Evolutionary conservation across 2,888 invertebrate species (phyloP), one percentile per base, ranked within the genome.

Genomic region (Augiades crinisus): DNA sequence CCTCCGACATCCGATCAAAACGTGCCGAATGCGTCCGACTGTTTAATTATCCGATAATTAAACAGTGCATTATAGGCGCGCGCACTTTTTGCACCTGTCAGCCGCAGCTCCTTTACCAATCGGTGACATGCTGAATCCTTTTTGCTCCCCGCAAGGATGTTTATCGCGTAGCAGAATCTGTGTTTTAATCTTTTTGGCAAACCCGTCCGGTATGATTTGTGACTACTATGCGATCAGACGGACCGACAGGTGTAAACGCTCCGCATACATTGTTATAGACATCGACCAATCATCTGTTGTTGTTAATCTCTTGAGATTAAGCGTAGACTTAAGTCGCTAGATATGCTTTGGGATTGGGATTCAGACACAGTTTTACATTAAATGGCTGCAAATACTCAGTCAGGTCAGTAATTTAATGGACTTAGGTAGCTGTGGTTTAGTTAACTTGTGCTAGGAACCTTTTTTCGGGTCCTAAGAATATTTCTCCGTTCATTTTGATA

Each of bases 201-300:
- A 4, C n/a, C 21, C 31, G 14, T n/a, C 13, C 19, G 31, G 30
- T 47, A 51, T 40, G 47, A 56, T 51, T 54, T 44, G 50, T 31
- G 53, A 37, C 24, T 34, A n/a, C 38, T 27, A 43, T 50, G 13
- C 17, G 41, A 31, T 19, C n/a, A n/a, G n/a, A n/a, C 49, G 27
- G 45, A 40, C 33, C 5, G 53, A 54, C 61, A 62, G 61, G 58
- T 62, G 61, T 38, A 36, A 54, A 31, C 37, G 56, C 46, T 53
- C 49, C n/a, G n/a, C n/a, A n/a, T 50, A 54, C 58, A 54, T 47
- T 52, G 51, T 53, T 43, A 31, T 17, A 10, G 30, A 31, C 6
- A 2, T 22, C 34, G 24, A 55, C 53, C 46, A 55, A 34, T 47
- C 40, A 47, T 33, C 21, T 22, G 31, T 5, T 40, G 30, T 5